Percentiles rank a stretch among this genome's conserved stretches.
phyloP scores from a whole-genome alignment of 2,888 invertebrate genomes.

The Drosophila anceps region DNA sequence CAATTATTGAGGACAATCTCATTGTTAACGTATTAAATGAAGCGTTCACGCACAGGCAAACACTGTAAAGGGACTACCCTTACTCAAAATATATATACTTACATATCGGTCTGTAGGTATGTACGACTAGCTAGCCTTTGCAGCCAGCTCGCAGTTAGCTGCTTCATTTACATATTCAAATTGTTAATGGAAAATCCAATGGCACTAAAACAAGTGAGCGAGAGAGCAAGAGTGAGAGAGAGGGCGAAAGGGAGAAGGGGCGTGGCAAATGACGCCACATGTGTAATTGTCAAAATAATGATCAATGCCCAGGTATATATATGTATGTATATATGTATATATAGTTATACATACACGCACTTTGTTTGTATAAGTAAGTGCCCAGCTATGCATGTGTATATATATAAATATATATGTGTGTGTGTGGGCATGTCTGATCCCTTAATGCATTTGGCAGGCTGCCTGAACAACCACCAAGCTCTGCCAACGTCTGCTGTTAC shows the following conservation, averaged over 20 bases:
- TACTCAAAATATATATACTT: neutral
- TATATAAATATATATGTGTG: conserved; percentile 44
- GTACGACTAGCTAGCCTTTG: conserved; percentile 1
- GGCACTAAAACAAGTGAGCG: conserved; percentile 55
- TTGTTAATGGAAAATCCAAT: conserved; percentile 82
- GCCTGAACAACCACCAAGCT: conserved; percentile 63
- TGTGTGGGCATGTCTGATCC: conserved; percentile 76
- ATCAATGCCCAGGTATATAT: conserved; percentile 60
- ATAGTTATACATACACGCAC: conserved; percentile 20
- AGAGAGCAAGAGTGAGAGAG: neutral
- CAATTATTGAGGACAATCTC: conserved; percentile 82
- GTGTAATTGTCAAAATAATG: conserved; percentile 83
- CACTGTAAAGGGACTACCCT: conserved; percentile 43
- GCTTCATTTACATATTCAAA: conserved; percentile 78
- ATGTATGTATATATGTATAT: neutral
- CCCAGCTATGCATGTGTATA: conserved; percentile 54
- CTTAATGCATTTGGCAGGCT: conserved; percentile 81
- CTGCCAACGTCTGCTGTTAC: conserved; percentile 25
- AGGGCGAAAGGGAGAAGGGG: neutral
- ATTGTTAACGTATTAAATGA: conserved; percentile 81
- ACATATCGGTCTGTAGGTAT: conserved; percentile 4
- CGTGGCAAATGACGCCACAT: conserved; percentile 69
- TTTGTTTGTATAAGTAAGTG: conserved; percentile 78
- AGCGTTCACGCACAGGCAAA: conserved; percentile 79
- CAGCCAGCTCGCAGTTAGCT: conserved; percentile 24